Evolutionary conservation across 2,888 invertebrate genomes (phyloP).

Genomic region (Himalopsyche kuldschensis): DNA sequence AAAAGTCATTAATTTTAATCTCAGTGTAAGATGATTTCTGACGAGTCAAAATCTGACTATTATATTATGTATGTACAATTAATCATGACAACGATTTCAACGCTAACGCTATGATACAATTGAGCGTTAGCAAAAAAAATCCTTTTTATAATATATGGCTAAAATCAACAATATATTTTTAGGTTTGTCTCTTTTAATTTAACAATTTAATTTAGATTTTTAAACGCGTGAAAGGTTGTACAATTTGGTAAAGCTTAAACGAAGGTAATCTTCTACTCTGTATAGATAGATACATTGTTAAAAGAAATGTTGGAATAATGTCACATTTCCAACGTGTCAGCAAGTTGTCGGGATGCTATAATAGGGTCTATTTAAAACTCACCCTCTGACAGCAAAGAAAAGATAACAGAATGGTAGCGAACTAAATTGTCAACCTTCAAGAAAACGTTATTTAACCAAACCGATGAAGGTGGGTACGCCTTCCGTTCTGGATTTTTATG

Average conservation of each 20-base stretch:
- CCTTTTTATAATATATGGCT: too few relatives aligned
- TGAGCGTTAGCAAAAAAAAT: too few relatives aligned
- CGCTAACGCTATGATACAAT: too few relatives aligned
- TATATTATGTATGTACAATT: too few relatives aligned
- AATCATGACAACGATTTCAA: too few relatives aligned
- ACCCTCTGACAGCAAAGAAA: not conserved
- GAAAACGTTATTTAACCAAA: not conserved
- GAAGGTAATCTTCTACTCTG: not conserved
- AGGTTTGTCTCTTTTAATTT: too few relatives aligned
- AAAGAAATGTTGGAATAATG: not conserved
- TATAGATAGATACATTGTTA: not conserved
- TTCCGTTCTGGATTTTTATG: not conserved
- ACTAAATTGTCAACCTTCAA: not conserved
- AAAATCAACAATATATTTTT: too few relatives aligned
- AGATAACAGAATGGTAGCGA: not conserved
- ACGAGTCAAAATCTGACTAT: too few relatives aligned
- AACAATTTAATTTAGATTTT: not conserved
- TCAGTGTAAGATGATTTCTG: too few relatives aligned
- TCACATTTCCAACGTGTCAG: not conserved
- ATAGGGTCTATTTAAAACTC: not conserved
- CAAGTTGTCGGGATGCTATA: not conserved
- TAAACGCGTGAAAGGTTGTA: not conserved
- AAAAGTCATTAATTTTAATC: too few relatives aligned
- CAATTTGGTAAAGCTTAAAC: not conserved
- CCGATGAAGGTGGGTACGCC: not conserved